These are phyloP conservation scores for Eucidaris tribuloides DNA, from an alignment of 35 echinoderm and acorn worm genomes.

Conservation along the genomic window DNA sequence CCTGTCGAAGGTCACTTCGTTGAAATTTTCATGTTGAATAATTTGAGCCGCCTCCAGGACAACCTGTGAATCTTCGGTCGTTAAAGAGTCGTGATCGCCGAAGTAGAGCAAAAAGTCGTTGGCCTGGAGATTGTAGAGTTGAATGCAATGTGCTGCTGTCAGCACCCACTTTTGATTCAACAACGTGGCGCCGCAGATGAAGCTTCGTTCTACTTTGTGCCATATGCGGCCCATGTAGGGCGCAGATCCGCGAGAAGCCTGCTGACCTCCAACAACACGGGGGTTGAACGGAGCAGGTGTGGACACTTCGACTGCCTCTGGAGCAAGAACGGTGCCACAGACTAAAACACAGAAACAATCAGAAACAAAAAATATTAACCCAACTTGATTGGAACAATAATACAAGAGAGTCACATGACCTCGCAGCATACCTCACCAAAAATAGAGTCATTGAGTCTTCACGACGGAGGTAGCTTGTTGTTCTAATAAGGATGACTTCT, in stretches of 20 bases:
- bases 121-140: background rate
- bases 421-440: too few relatives aligned
- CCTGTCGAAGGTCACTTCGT: slow-evolving; percentile 37
- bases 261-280: slow-evolving; percentile 62
- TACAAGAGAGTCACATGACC: too few relatives aligned
- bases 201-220: background rate
- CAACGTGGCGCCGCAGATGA: slow-evolving; percentile 71
- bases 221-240: slow-evolving; percentile 83
- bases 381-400: too few relatives aligned
- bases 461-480: too few relatives aligned
- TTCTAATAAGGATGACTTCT: too few relatives aligned
- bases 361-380: background rate
- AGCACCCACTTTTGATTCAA: slow-evolving; percentile 72
- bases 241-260: slow-evolving; percentile 54
- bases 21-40: slow-evolving; percentile 43
- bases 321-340: slow-evolving; percentile 65
- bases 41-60: slow-evolving; percentile 28
- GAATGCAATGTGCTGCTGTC: slow-evolving; percentile 79
- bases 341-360: slow-evolving; percentile 32
- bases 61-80: slow-evolving; percentile 32
- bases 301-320: background rate
- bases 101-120: slow-evolving; percentile 52
- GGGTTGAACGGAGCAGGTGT: background rate
- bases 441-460: too few relatives aligned
- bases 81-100: slow-evolving; percentile 59